Percentiles rank a stretch among this genome's conserved stretches.
These are phyloP conservation scores for Pangasius sanitwongsei DNA, from an alignment of 2,797 vertebrate genomes.

Conservation along the genomic window DNA sequence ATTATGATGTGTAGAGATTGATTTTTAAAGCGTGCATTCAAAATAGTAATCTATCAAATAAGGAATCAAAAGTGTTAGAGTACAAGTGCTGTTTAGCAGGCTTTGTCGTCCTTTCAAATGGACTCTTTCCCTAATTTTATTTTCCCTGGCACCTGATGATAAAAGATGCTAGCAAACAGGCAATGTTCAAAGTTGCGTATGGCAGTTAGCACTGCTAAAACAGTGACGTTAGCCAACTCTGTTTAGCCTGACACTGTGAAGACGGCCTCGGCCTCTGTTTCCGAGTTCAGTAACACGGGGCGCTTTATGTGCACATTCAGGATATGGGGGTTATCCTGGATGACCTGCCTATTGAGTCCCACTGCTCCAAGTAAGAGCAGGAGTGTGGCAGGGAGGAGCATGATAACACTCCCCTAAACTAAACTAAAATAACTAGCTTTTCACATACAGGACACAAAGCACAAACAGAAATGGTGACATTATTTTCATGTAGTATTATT, in stretches of 20 bases:
- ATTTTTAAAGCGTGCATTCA: background rate
- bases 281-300: constrained; percentile 73
- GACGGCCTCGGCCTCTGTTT: constrained; percentile 51
- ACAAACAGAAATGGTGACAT: background rate
- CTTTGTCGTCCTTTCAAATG: background rate
- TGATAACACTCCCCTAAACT: constrained; percentile 7
- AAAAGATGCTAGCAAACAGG: background rate
- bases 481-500: background rate
- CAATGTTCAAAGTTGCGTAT: background rate
- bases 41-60: background rate
- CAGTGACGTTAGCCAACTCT: background rate
- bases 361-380: constrained; percentile 59
- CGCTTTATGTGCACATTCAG: constrained; percentile 78
- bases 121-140: background rate
- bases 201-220: background rate
- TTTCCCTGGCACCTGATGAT: too few species aligned
- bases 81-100: background rate
- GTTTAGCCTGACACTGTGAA: constrained; percentile 62
- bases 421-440: background rate
- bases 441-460: background rate
- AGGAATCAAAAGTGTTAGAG: background rate
- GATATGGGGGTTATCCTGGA: constrained; percentile 84
- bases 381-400: constrained; percentile 24
- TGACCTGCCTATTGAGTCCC: constrained; percentile 76
- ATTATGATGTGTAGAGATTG: background rate